Conservation (phyloP, 2,888 invertebrate genomes). For the Idaea aversata region DNA sequence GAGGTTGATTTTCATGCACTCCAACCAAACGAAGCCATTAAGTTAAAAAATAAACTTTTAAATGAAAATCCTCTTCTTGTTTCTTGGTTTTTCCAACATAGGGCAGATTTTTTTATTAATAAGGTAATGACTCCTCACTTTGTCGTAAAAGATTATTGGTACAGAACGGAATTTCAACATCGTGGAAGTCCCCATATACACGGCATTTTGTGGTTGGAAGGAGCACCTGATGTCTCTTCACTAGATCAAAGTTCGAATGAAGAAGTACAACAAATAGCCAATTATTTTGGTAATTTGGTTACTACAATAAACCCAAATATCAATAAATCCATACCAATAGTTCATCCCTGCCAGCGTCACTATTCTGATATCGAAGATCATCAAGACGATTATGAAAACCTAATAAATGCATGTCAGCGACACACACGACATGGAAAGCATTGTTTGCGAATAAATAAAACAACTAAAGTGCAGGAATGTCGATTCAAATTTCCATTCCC, state of each 20-base stretch:
- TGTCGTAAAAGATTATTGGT: slow-evolving; percentile 1
- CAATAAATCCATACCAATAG: not conserved
- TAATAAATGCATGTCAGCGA: not conserved
- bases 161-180: not conserved
- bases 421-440: not conserved
- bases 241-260: not conserved
- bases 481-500: not conserved
- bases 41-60: not conserved
- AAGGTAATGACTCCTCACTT: not conserved
- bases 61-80: slow-evolving; percentile 3
- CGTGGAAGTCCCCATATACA: slow-evolving; percentile 3
- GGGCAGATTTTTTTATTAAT: slow-evolving; percentile 1
- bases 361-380: not conserved
- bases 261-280: not conserved
- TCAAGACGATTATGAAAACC: not conserved
- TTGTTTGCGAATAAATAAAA: not conserved
- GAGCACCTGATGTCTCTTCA: not conserved
- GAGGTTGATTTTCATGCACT: not conserved
- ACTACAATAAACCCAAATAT: not conserved
- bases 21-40: not conserved
- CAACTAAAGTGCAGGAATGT: not conserved
- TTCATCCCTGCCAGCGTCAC: not conserved
- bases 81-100: slow-evolving; percentile 2
- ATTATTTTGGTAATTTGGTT: not conserved
- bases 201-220: slow-evolving; percentile 4